Evolutionary conservation across 1,140 invertebrate species (phyloP), one percentile per base, ranked within the genome.

Genomic region (Pogonus chalceus): DNA sequence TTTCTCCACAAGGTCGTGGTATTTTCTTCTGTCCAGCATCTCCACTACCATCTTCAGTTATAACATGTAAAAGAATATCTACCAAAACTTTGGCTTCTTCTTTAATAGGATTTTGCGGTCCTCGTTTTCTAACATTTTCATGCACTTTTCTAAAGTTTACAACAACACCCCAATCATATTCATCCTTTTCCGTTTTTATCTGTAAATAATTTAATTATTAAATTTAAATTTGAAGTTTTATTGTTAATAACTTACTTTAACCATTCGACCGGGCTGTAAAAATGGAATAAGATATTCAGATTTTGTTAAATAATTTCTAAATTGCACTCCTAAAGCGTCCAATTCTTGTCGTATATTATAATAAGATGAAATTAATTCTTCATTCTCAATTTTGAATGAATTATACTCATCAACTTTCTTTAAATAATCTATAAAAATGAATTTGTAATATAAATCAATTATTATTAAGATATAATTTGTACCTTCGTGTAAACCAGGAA

Each of bases 161-260:
- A 39, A 98, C 81, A 21, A 94, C 88, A 26, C 93, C 93, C 95
- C 96, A 99, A 59, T 94, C 95, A 72, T 94, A 98, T 67, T 93
- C 86, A 54, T 88, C 75, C 0, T 85, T 81, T 49, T 85, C 85
- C 62, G 85, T 88, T 74, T 92, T 90, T 1, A 96, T 80, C 85
- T 92, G 53, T 26, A 62, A 67, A 58, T 26, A 53, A 14, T 46
- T 21, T 18, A 31, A 58, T 21, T 23, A 57, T 43, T 21, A 59
- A 2, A 76, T 72, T 47, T 77, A 79, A 66, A 80, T 81, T 69
- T 81, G 82, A 2, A 88, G 72, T 80, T 86, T 48, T 49, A 31
- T 54, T 47, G 21, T 55, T 12, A 23, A 56, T 20, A 52, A 64
- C 56, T 56, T 73, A 94, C 90, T 73, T 94, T 91, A 2, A 98